Conservation (phyloP, 2,888 invertebrate genomes). For the Cyclophora albipunctata region DNA sequence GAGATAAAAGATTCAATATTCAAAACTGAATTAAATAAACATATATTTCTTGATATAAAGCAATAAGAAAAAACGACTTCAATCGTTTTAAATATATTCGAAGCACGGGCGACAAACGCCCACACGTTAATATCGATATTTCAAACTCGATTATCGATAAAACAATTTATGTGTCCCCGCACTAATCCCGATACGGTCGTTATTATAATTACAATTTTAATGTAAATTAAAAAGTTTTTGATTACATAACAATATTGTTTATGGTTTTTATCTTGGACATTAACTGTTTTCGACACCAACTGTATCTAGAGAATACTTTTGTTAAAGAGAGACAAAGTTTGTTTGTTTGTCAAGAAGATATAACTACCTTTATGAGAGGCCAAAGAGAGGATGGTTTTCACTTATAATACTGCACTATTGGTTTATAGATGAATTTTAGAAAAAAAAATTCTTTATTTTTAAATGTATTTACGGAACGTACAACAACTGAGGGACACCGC, state of each 20-base stretch:
- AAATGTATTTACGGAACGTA: no score
- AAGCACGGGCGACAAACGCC: slow-evolving; percentile 15
- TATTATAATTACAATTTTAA: slow-evolving; percentile 19
- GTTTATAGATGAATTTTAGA: no score
- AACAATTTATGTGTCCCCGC: slow-evolving; percentile 31
- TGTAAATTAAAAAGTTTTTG: slow-evolving; percentile 13
- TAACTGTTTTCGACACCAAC: not conserved
- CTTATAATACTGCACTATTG: no score
- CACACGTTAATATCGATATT: slow-evolving; percentile 17
- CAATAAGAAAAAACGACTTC: no score
- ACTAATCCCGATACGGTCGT: slow-evolving; percentile 14
- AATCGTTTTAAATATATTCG: not conserved
- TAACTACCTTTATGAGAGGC: no score
- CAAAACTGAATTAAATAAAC: not conserved
- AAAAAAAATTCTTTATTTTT: no score
- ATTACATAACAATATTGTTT: slow-evolving; percentile 2
- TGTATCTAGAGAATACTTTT: no score
- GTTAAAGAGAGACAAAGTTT: no score
- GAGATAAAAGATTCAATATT: no score
- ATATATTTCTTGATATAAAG: not conserved
- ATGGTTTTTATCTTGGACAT: not conserved
- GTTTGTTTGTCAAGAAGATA: no score
- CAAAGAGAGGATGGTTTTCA: no score
- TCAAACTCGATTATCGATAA: slow-evolving; percentile 23
- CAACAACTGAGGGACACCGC: no score